A percentile compares a stretch with the other conserved stretches of the same genome.
Evolutionary conservation across 2,888 invertebrate species (phyloP).

Genomic region (Ormyrus labotus): DNA sequence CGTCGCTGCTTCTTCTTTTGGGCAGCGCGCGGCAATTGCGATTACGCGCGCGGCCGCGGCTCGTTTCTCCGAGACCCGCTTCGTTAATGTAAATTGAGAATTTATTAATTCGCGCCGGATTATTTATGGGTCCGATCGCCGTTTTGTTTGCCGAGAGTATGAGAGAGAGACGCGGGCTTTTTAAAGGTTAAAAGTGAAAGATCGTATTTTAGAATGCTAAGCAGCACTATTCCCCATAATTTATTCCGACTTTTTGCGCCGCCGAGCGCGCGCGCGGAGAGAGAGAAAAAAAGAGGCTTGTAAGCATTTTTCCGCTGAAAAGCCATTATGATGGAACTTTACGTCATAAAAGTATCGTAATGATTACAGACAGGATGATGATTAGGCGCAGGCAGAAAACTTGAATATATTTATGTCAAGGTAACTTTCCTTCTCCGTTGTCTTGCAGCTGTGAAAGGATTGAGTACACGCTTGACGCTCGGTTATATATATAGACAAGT

Average conservation of each 20-base stretch:
- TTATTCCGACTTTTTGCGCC: neutral
- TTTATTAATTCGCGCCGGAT: too few species aligned
- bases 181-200: too few species aligned
- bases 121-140: too few species aligned
- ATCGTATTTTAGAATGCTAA: too few species aligned
- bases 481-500: neutral
- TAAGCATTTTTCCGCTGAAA: conserved; percentile 12
- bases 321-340: conserved; percentile 27
- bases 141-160: too few species aligned
- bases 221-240: too few species aligned
- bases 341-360: conserved; percentile 39
- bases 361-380: conserved; percentile 36
- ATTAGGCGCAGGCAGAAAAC: conserved; percentile 44
- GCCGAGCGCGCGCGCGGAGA: neutral
- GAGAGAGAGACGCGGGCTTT: too few species aligned
- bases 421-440: conserved; percentile 53
- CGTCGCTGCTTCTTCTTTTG: conserved; percentile 10
- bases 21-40: conserved; percentile 25
- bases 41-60: neutral
- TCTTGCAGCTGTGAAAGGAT: conserved; percentile 49
- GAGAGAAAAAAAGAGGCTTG: conserved; percentile 1
- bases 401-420: conserved; percentile 53
- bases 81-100: too few species aligned
- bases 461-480: conserved; percentile 34
- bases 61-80: too few species aligned